Evolutionary conservation across 2,888 invertebrate species (phyloP), one percentile per base, ranked within the genome.

Genomic region (Eristalis intricaria): DNA sequence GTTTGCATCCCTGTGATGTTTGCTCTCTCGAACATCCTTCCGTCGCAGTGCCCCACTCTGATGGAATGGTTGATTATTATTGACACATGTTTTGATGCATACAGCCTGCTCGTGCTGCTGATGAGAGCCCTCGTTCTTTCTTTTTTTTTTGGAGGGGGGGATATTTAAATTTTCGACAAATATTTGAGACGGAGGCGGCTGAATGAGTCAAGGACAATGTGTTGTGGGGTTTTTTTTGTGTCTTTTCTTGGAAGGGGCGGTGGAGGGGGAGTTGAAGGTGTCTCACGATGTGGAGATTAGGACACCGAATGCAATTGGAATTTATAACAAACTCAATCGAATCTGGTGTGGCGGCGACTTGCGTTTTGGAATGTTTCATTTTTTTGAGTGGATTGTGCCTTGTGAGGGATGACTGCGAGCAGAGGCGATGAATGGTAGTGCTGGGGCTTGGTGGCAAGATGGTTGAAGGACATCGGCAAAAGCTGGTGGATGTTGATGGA

Each of bases 61-160:
- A 77, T 73, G 71, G 84, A 87, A 86, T 83, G 84, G 87, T 73
- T 87, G 87, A 87, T 87, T 87, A 80, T 84, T 87, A 84, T 87
- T 87, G 87, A 84, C 87, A 87, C 69, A 76, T 79, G 84, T 84
- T 61, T 65, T 83, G 84, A 80, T 76, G 87, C 73, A 83, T 73
- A 58, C 32, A 63, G 68, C 75, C 58, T 15, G 61, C 23, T 73
- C 65, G 15, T 71, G 38, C n/a, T 22, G 11, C 8, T 56, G 61
- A 19, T 77, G 69, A 11, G 13, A 58, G 13, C 38, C 35, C 22
- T 63, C 26, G 15, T 43, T 73, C 40, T n/a, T 40, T 15, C 15
- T 50, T 19, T 19, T 60, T 74, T 58, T 23, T 23, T 15, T 38
- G 26, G n/a, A n/a, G n/a, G 4, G 5, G 60, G 32, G 66, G 19